Conservation (phyloP, 2,888 invertebrate species). For the Noctuana brunneofusca region DNA sequence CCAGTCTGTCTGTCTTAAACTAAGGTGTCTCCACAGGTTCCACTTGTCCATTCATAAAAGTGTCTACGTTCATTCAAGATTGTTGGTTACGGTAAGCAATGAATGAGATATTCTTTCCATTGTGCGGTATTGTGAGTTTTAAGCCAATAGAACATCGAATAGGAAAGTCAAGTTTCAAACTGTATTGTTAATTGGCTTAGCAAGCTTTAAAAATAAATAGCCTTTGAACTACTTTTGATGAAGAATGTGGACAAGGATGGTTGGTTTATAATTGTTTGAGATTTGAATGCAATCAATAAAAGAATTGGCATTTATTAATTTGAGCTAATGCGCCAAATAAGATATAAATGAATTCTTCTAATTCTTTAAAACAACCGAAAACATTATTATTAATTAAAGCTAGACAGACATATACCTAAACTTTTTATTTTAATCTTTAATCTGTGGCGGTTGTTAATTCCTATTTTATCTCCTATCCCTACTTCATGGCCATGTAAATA, state of each 20-base stretch:
- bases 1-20: conserved; percentile 38
- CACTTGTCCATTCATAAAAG: conserved; percentile 37
- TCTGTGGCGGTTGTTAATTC: no score
- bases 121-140: conserved; percentile 10
- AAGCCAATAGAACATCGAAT: conserved; percentile 23
- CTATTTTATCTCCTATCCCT: no score
- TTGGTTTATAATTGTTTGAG: neutral
- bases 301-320: neutral
- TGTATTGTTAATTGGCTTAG: conserved; percentile 33
- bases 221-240: conserved; percentile 18
- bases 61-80: conserved; percentile 38
- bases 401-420: no score
- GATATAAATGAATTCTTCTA: no score
- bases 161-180: conserved; percentile 27
- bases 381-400: no score
- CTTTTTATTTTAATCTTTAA: no score
- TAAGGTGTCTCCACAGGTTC: conserved; percentile 34
- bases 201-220: conserved; percentile 17
- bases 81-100: conserved; percentile 28
- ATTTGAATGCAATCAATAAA: neutral
- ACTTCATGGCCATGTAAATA: no score
- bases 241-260: neutral
- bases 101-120: conserved; percentile 28
- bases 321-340: no score
- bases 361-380: no score